Conservation (phyloP, 2,113 vertebrate genomes). For the Myrmecobius fasciatus region DNA sequence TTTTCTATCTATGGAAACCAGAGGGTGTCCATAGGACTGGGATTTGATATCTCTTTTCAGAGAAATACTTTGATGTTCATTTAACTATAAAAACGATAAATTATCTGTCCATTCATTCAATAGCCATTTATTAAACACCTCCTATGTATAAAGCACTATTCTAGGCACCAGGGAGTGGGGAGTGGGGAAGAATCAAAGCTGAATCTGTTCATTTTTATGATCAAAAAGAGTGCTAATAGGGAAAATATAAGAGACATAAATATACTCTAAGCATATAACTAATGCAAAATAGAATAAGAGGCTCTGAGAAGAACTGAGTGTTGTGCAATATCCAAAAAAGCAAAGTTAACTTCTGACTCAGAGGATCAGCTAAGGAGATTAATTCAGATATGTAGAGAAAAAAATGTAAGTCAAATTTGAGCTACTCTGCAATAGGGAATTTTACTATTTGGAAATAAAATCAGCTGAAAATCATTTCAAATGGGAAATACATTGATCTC, state of each 20-base stretch:
- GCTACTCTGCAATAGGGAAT: background rate
- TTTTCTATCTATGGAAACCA: background rate
- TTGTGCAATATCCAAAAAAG: background rate
- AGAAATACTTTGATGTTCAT: background rate
- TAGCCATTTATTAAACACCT: background rate
- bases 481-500: background rate
- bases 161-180: background rate
- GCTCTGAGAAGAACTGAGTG: background rate
- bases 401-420: background rate
- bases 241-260: background rate
- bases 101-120: background rate
- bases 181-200: background rate
- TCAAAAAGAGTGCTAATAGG: background rate
- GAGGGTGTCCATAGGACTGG: background rate
- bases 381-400: no score
- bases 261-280: background rate
- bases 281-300: background rate
- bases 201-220: background rate
- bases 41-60: background rate
- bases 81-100: background rate
- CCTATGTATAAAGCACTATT: background rate
- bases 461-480: background rate
- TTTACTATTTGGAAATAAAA: background rate
- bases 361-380: background rate
- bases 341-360: background rate